These are phyloP conservation scores for Alectura lathami DNA, from an alignment of 2,113 vertebrate species.

Conservation along the genomic window DNA sequence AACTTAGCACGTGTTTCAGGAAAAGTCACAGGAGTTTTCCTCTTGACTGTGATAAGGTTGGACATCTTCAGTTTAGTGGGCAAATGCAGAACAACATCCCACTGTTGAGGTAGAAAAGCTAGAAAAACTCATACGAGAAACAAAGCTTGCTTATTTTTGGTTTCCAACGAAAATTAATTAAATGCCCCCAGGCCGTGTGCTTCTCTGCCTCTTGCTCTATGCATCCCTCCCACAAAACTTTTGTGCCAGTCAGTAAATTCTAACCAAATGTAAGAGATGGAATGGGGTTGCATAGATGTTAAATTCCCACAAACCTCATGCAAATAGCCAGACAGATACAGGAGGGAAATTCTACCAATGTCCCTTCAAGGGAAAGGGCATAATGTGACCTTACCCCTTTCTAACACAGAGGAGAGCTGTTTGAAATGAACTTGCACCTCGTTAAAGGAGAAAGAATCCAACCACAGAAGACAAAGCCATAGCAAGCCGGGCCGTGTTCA, in stretches of 20 bases:
- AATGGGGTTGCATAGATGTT: background rate
- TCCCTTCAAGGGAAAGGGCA: background rate
- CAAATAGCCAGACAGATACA: background rate
- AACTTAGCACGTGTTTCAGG: background rate
- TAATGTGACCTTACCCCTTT: fast-evolving
- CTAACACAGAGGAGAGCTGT: background rate
- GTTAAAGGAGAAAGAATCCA: background rate
- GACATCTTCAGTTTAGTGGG: background rate
- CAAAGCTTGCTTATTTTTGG: background rate
- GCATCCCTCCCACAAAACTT: background rate
- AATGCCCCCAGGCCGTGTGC: background rate
- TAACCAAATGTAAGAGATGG: background rate
- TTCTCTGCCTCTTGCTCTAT: fast-evolving
- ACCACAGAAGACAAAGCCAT: background rate
- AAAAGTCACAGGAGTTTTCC: background rate
- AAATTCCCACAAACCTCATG: background rate
- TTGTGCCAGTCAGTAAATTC: background rate
- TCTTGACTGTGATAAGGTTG: background rate
- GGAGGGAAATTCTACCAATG: background rate
- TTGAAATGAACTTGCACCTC: background rate
- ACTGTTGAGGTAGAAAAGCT: background rate
- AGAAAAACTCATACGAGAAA: background rate
- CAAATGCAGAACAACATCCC: background rate
- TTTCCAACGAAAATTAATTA: background rate
- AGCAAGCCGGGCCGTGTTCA: background rate